Evolutionary conservation across 2,888 invertebrate genomes (phyloP).

Genomic region (Cordylochernes scorpioides): DNA sequence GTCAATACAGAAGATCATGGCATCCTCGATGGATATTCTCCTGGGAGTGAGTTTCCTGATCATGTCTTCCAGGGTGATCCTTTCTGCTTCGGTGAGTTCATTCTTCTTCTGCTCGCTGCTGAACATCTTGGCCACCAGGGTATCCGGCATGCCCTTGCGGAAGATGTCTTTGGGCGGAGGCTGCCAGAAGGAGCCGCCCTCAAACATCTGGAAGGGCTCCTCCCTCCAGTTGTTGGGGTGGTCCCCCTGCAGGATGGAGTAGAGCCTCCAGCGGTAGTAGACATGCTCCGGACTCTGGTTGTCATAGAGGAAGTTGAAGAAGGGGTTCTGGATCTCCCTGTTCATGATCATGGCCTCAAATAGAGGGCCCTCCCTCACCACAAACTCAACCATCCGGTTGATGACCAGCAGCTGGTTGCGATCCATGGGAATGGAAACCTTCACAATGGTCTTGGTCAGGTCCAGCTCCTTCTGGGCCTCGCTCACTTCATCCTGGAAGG

Average conservation of each 20-base stretch:
- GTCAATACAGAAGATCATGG: slow-evolving; percentile 96
- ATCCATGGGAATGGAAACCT: slow-evolving; percentile 21
- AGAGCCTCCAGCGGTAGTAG: slow-evolving; percentile 98
- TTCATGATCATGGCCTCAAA: slow-evolving; percentile 99
- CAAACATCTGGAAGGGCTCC: slow-evolving; percentile 84
- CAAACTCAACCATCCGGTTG: slow-evolving; percentile 96
- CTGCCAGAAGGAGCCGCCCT: slow-evolving; percentile 74
- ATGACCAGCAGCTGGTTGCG: slow-evolving; percentile 38
- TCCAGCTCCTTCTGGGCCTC: too few relatives aligned
- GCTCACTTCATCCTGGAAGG: too few relatives aligned
- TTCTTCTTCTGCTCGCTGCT: slow-evolving; percentile 5
- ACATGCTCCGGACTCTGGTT: slow-evolving; percentile 91
- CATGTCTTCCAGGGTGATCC: slow-evolving; percentile 67
- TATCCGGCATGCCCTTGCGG: slow-evolving; percentile 36
- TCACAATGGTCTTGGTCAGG: slow-evolving; percentile 34
- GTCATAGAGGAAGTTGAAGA: slow-evolving; percentile 88
- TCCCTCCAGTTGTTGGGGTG: slow-evolving; percentile 64
- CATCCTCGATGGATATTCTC: slow-evolving; percentile 55
- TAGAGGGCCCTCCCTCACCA: slow-evolving; percentile 92
- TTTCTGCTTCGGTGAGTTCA: too few relatives aligned
- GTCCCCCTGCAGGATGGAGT: slow-evolving; percentile 76
- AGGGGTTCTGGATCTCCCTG: slow-evolving; percentile 78
- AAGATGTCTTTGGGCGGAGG: slow-evolving; percentile 78
- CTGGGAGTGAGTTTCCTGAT: slow-evolving; percentile 57
- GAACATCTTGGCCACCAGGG: slow-evolving; percentile 30